Evolutionary conservation across 2,888 invertebrate genomes (phyloP), one percentile per base, ranked within the genome.

Genomic region (Apotomis betuletana): DNA sequence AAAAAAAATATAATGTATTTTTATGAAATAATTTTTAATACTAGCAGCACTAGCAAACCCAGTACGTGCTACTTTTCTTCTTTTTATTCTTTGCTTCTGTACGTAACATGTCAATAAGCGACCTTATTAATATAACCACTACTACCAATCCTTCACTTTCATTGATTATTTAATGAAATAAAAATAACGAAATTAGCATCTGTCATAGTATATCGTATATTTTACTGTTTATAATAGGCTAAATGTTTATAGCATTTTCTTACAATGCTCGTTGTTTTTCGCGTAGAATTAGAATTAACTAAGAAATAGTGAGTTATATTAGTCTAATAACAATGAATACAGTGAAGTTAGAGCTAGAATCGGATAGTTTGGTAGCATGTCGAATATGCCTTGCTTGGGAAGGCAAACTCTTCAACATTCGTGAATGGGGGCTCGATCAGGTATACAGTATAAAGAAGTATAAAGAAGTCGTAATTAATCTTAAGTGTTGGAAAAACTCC

Each of bases 351-450:
- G 60, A 49, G 9, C 44, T 13, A 3, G 41, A 27, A n/a, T 27
- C 46, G 5, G 60, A 61, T 4, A 49, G 12, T 27, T 49, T 61
- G 60, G 46, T 61, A 10, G 60, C 60, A 13, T 61, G 60, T 13
- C 60, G 60, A 9, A 46, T 61, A 12, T 61, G 60, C 12, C 13
- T 61, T 3, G 60, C 46, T 15, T 46, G 46, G 10, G 60, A 49
- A 27, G 60, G 15, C 9, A 61, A 61, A 9, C 41, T 61, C 46
- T 61, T 10, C 12, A 61, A 61, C 12, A 61, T 61, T 27, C 60
- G 46, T 0, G 60, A 61, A 5, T 49, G 60, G 27, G 60, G 49
- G 3, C 49, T 49, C 49, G 9, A 49, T 8, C 49, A 49, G 9
- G 49, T n/a, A n/a, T n/a, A n/a, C n/a, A n/a, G n/a, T n/a, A n/a